Conservation (phyloP, 2,888 invertebrate species). For the Tanytarsus gracilentus region DNA sequence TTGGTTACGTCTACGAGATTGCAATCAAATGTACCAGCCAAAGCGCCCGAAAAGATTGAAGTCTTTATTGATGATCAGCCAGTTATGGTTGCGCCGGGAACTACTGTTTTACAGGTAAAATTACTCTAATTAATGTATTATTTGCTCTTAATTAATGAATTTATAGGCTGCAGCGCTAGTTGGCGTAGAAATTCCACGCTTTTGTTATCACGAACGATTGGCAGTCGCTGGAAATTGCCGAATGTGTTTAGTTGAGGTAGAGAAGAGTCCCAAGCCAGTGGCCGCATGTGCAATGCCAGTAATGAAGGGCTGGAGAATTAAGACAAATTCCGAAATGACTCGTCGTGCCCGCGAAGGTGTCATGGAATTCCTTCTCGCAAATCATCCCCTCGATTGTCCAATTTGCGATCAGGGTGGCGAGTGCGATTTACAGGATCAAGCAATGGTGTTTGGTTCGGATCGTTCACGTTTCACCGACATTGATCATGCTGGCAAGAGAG, state of each 20-base stretch:
- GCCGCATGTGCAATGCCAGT: slow-evolving; percentile 99
- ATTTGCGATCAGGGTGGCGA: slow-evolving; percentile 98
- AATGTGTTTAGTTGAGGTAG: slow-evolving; percentile 99
- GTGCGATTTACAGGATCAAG: slow-evolving; percentile 94
- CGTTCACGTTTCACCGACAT: slow-evolving; percentile 90
- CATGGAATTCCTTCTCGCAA: slow-evolving; percentile 97
- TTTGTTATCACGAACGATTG: slow-evolving; percentile 97
- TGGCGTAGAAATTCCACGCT: slow-evolving; percentile 96
- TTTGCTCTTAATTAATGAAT: slow-evolving; percentile 28
- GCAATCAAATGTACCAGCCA: slow-evolving; percentile 45
- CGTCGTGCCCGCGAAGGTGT: slow-evolving; percentile 63
- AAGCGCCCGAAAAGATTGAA: slow-evolving; percentile 72
- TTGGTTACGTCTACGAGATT: slow-evolving; percentile 41
- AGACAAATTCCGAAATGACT: slow-evolving; percentile 59
- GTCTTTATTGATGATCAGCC: slow-evolving; percentile 96
- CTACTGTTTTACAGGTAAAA: slow-evolving; percentile 86
- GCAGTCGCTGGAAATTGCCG: slow-evolving; percentile 98
- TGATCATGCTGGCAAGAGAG: slow-evolving; percentile 82
- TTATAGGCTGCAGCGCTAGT: slow-evolving; percentile 83
- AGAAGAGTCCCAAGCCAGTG: slow-evolving; percentile 94
- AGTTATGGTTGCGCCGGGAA: slow-evolving; percentile 89
- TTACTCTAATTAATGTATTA: neutral
- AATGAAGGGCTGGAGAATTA: slow-evolving; percentile 99
- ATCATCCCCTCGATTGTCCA: slow-evolving; percentile 98
- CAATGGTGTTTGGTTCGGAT: slow-evolving; percentile 97